These are phyloP conservation scores for Alectura lathami DNA, from an alignment of 2,113 vertebrate genomes.

Conservation along the genomic window DNA sequence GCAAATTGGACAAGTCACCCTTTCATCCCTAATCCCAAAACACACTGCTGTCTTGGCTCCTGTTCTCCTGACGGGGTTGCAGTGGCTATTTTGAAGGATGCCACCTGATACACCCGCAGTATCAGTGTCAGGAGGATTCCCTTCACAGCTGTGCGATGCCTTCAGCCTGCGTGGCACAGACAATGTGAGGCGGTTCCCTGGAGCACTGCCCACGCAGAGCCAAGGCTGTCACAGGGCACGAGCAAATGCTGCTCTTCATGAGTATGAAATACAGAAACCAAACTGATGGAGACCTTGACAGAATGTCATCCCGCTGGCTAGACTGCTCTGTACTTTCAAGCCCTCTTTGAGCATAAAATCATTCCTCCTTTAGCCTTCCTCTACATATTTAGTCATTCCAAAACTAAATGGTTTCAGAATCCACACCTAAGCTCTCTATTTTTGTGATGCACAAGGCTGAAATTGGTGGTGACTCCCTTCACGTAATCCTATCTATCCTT, in stretches of 20 bases:
- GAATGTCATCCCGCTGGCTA: neutral
- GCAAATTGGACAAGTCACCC: neutral
- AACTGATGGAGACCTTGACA: neutral
- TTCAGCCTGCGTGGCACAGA: neutral
- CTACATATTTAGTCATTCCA: neutral
- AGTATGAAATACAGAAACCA: neutral
- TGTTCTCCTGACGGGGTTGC: neutral
- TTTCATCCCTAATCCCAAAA: neutral
- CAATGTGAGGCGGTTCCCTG: neutral
- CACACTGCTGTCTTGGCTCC: neutral
- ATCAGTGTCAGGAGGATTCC: neutral
- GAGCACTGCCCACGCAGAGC: rapidly evolving
- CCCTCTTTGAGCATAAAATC: neutral
- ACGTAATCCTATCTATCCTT: rapidly evolving
- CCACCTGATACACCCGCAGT: rapidly evolving
- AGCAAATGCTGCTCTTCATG: rapidly evolving
- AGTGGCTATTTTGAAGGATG: neutral
- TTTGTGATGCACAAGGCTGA: rapidly evolving
- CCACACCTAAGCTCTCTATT: too few species aligned
- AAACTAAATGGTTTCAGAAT: neutral
- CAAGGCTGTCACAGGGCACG: rapidly evolving
- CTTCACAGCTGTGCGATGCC: neutral
- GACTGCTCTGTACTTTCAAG: neutral
- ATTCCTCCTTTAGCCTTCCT: neutral
- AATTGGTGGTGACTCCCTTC: rapidly evolving